These are phyloP conservation scores for Tetranychus piercei DNA, from an alignment of 2,888 invertebrate species.

Conservation along the genomic window DNA sequence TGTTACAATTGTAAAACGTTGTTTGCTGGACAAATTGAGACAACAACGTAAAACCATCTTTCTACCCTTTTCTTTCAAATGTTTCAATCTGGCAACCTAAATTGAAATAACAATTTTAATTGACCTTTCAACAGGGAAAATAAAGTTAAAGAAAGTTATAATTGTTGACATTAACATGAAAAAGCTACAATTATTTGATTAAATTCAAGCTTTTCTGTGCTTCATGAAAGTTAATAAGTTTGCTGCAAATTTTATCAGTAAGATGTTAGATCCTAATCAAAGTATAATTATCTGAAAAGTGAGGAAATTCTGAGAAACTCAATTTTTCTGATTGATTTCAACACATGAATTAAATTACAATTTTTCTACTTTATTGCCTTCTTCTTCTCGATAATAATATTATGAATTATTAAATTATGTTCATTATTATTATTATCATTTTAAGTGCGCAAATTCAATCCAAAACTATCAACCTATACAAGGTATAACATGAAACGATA, in stretches of 20 bases:
- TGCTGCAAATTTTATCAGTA: background rate
- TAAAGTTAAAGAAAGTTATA: background rate
- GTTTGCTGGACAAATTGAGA: too few species aligned
- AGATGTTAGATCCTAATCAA: too few species aligned
- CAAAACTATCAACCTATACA: too few species aligned
- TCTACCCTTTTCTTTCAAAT: background rate
- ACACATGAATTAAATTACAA: background rate
- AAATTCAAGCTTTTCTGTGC: too few species aligned
- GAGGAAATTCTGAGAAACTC: background rate
- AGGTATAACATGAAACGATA: too few species aligned
- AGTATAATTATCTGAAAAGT: too few species aligned
- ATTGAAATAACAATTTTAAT: background rate
- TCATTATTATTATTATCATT: too few species aligned
- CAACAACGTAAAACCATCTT: too few species aligned
- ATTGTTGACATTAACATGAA: too few species aligned
- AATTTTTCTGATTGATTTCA: background rate
- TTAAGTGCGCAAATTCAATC: too few species aligned
- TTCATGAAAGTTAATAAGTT: background rate
- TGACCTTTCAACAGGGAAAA: background rate
- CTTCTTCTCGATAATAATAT: background rate
- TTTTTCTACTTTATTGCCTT: background rate
- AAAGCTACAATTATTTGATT: too few species aligned
- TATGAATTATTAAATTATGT: background rate
- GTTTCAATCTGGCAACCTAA: background rate
- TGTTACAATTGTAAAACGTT: too few species aligned